phyloP scores from a whole-genome alignment of 2,113 vertebrate species.

The Pipra filicauda region DNA sequence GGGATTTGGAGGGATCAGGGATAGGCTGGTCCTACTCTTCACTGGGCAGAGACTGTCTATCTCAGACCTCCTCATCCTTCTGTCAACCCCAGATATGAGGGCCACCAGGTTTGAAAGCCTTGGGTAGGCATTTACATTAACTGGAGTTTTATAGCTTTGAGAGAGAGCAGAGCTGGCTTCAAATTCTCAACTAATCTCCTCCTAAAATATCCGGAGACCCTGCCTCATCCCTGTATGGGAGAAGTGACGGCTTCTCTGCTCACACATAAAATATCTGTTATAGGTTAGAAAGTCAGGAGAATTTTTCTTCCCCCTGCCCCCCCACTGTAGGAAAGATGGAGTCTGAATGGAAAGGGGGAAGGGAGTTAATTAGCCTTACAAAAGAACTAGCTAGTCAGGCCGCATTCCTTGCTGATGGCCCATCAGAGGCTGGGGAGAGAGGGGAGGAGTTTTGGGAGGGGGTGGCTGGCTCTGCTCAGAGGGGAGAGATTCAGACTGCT shows the following conservation, averaged over 20 bases:
- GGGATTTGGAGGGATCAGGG: background rate
- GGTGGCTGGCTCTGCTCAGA: too few relatives aligned
- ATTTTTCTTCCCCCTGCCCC: too few relatives aligned
- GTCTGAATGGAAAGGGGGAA: too few relatives aligned
- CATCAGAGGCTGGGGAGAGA: too few relatives aligned
- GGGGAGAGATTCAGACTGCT: too few relatives aligned
- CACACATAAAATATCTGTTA: background rate
- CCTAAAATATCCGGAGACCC: background rate
- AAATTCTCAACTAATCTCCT: background rate
- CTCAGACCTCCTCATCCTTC: background rate
- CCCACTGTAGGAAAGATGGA: too few relatives aligned
- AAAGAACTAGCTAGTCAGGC: too few relatives aligned
- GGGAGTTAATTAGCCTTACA: too few relatives aligned
- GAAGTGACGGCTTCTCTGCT: background rate
- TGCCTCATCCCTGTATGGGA: background rate
- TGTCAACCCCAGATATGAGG: background rate
- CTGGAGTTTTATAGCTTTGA: background rate
- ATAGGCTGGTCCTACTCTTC: rapidly evolving
- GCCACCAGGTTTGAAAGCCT: background rate
- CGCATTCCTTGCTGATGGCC: too few relatives aligned
- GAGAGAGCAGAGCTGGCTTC: background rate
- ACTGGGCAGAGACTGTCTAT: rapidly evolving
- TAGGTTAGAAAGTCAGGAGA: too few relatives aligned
- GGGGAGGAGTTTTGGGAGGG: too few relatives aligned
- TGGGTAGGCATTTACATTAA: background rate